These are phyloP conservation scores for Sylvilagus bachmani DNA, from an alignment of 2,113 vertebrate genomes.

Conservation along the genomic window DNA sequence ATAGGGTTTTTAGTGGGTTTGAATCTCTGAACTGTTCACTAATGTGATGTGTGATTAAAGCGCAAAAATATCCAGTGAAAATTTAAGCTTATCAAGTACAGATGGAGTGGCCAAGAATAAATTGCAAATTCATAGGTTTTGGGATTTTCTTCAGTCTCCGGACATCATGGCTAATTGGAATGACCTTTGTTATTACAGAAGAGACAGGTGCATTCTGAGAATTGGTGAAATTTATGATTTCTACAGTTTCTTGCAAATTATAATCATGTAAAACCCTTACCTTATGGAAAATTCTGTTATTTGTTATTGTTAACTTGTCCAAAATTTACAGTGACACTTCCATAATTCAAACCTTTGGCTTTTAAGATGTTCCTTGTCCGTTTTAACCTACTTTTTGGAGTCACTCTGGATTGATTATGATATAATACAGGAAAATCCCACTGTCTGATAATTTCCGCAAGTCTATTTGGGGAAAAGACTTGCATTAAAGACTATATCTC, in stretches of 20 bases:
- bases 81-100: neutral
- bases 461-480: neutral
- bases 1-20: neutral
- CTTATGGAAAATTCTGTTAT: neutral
- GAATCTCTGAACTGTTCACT: neutral
- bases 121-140: neutral
- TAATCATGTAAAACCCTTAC: conserved; percentile 8
- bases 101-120: neutral
- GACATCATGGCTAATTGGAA: neutral
- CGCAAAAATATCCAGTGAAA: neutral
- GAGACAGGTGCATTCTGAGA: neutral
- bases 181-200: neutral
- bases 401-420: neutral
- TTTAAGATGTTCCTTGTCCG: neutral
- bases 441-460: neutral
- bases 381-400: neutral
- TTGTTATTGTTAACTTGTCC: neutral
- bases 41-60: neutral
- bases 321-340: neutral
- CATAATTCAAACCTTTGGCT: neutral
- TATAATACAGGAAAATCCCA: neutral
- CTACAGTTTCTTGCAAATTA: neutral
- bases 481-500: neutral
- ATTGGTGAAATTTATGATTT: neutral
- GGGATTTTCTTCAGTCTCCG: neutral